phyloP scores from a whole-genome alignment of 2,888 invertebrate species.

The Operophtera brumata region DNA sequence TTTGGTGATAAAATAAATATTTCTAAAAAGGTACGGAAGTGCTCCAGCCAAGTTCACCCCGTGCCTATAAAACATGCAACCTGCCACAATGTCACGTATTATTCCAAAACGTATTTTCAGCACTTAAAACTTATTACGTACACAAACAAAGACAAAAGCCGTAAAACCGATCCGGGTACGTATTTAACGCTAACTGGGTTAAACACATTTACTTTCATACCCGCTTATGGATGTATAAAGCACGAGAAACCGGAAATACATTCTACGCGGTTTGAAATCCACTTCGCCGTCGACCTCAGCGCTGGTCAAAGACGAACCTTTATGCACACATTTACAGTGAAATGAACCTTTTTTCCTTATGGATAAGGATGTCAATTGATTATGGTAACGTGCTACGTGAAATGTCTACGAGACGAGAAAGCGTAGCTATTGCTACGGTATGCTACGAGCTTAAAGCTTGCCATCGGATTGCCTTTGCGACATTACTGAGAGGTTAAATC shows the following conservation, averaged over 20 bases:
- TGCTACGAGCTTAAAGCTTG: slow-evolving; percentile 36
- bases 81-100: background rate
- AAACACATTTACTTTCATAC: slow-evolving; percentile 33
- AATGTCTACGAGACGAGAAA: slow-evolving; percentile 25
- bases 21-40: background rate
- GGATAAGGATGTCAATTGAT: slow-evolving; percentile 20
- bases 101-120: background rate
- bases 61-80: background rate
- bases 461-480: slow-evolving; percentile 12
- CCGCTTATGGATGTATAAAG: slow-evolving; percentile 11
- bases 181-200: slow-evolving; percentile 42
- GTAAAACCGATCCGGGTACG: slow-evolving; percentile 27
- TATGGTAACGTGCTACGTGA: slow-evolving; percentile 11
- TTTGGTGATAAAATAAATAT: too few relatives aligned
- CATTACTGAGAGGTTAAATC: slow-evolving; percentile 17
- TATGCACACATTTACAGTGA: slow-evolving; percentile 14
- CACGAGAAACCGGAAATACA: slow-evolving; percentile 51
- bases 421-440: slow-evolving; percentile 39
- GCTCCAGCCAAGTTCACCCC: background rate
- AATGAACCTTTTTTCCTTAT: slow-evolving; percentile 21
- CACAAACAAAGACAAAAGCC: slow-evolving; percentile 26
- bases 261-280: slow-evolving; percentile 59
- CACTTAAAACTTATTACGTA: slow-evolving; percentile 5
- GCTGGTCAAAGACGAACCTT: slow-evolving; percentile 7
- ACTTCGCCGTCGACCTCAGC: slow-evolving; percentile 50